A percentile compares a stretch with the other conserved stretches of the same genome.
These are phyloP conservation scores for Actinia tenebrosa DNA, from an alignment of 64 coral and sea anemone genomes.

Conservation along the genomic window DNA sequence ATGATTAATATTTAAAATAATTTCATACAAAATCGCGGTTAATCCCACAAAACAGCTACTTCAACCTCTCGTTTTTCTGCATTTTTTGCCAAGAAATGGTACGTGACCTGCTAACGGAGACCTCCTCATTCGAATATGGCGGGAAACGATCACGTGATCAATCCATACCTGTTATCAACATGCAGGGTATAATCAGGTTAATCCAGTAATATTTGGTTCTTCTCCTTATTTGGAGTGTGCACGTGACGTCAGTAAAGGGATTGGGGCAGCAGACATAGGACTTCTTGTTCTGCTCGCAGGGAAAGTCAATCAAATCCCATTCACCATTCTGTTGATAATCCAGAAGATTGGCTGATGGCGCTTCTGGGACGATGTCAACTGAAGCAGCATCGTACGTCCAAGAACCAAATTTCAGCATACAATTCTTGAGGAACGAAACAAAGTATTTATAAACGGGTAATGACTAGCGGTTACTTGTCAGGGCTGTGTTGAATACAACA, in stretches of 20 bases:
- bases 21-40: no score
- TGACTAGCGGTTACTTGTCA: no score
- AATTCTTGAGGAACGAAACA: conserved; percentile 32
- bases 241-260: conserved; percentile 82
- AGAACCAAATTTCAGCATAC: conserved; percentile 84
- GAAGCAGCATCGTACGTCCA: conserved; percentile 94
- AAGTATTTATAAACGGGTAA: not conserved
- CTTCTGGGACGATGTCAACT: conserved; percentile 60
- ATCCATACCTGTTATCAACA: conserved; percentile 85
- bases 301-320: conserved; percentile 85
- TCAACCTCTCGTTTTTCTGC: no score
- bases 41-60: no score
- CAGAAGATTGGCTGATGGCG: conserved; percentile 26
- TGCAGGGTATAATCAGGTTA: conserved; percentile 87
- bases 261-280: conserved; percentile 79
- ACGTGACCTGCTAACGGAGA: no score
- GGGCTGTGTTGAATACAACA: no score
- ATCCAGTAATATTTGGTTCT: conserved; percentile 87
- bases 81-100: no score
- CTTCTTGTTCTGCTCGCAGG: conserved; percentile 56
- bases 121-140: no score
- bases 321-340: conserved; percentile 81
- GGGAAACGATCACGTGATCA: no score
- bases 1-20: no score
- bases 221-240: conserved; percentile 74